Percentiles rank a stretch among this genome's conserved stretches.
phyloP scores from a whole-genome alignment of 92 coral and sea anemone species.

The Porites cylindrica region DNA sequence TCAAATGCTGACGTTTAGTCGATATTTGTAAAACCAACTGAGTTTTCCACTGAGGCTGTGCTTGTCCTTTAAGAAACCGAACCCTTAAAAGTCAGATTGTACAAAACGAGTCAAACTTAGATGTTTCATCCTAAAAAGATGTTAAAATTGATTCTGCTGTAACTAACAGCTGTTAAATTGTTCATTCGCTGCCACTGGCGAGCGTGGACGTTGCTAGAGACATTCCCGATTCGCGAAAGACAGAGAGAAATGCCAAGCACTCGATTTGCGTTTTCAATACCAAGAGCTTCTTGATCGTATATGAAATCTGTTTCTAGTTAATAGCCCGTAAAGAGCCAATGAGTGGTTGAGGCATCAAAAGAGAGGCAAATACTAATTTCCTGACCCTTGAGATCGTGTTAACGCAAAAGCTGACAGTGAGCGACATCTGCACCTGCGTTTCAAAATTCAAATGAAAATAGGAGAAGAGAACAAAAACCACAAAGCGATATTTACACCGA shows the following conservation, averaged over 20 bases:
- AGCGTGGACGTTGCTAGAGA: background rate
- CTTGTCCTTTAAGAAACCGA: background rate
- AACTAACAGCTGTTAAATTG: background rate
- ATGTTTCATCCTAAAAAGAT: background rate
- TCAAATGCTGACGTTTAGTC: no score
- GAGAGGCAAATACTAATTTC: conserved; percentile 8
- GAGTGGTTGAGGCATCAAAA: background rate
- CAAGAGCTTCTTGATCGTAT: background rate
- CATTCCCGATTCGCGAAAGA: background rate
- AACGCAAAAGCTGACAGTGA: background rate
- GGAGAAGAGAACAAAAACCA: background rate
- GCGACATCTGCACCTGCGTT: background rate
- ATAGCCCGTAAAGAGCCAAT: background rate
- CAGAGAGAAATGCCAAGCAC: background rate
- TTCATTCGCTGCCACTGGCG: background rate
- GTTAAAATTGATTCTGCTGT: background rate
- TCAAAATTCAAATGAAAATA: background rate
- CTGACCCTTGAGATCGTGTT: conserved; percentile 10
- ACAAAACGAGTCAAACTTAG: background rate
- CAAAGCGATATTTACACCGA: no score
- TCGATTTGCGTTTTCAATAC: background rate
- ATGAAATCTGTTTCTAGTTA: background rate
- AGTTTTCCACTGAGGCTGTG: background rate
- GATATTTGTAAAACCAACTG: background rate
- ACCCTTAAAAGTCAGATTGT: no score